Evolutionary conservation across 2,113 vertebrate genomes (phyloP).

Genomic region (Dipodomys ordii): DNA sequence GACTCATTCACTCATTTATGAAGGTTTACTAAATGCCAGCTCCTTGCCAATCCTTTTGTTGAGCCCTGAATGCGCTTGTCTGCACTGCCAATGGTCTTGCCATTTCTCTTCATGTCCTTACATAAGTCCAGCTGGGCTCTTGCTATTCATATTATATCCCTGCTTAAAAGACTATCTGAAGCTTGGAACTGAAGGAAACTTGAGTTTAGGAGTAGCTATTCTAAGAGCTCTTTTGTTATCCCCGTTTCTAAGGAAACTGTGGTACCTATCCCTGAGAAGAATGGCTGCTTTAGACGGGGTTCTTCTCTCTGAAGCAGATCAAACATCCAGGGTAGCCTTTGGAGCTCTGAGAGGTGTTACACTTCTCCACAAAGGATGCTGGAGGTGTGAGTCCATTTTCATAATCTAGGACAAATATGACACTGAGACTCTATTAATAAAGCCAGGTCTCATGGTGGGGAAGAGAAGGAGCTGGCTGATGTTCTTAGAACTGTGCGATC

Average conservation of each 20-base stretch:
- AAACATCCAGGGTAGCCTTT: constrained; percentile 69
- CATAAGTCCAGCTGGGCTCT: constrained; percentile 65
- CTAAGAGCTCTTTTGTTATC: constrained; percentile 74
- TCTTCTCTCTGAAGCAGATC: constrained; percentile 65
- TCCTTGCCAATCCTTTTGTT: constrained; percentile 12
- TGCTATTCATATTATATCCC: constrained; percentile 61
- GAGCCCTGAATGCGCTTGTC: constrained; percentile 23
- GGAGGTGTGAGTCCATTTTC: constrained; percentile 74
- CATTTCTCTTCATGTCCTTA: constrained; percentile 65
- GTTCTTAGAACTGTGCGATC: constrained; percentile 23
- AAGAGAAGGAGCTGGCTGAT: not conserved
- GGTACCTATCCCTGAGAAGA: constrained; percentile 38
- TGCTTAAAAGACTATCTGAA: constrained; percentile 71
- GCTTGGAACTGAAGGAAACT: constrained; percentile 63
- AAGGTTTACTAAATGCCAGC: not conserved
- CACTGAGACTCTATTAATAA: constrained; percentile 67
- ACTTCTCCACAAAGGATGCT: constrained; percentile 62
- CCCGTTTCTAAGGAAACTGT: constrained; percentile 79
- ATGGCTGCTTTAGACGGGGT: constrained; percentile 38
- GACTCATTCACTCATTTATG: not conserved
- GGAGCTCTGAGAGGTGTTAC: constrained; percentile 63
- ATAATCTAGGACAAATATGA: constrained; percentile 70
- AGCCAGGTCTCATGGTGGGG: constrained; percentile 2
- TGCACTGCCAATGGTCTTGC: constrained; percentile 22
- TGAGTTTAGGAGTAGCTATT: constrained; percentile 66